A percentile compares a stretch with the other conserved stretches of the same genome.
Evolutionary conservation across 2,888 invertebrate species (phyloP).

Genomic region (Drosophila mayaguana): DNA sequence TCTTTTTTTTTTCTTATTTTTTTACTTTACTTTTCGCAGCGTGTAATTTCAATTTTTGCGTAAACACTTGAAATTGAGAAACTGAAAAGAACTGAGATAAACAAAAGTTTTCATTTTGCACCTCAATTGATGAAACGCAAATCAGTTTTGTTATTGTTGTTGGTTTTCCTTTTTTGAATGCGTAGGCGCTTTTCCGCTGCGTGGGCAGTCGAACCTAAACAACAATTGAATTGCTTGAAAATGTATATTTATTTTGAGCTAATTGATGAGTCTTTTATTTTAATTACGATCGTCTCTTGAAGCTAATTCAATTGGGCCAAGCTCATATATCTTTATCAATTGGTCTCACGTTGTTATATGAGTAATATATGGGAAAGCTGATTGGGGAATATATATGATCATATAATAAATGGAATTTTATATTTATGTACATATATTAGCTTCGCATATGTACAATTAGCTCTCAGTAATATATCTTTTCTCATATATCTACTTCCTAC

Average conservation of each 20-base stretch:
- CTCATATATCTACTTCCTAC: background rate
- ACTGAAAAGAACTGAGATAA: slow-evolving; percentile 26
- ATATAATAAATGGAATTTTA: background rate
- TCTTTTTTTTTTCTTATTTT: background rate
- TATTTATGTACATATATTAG: background rate
- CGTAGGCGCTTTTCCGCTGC: slow-evolving; percentile 44
- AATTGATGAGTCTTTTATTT: slow-evolving; percentile 47
- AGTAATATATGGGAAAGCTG: background rate
- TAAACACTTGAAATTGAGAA: slow-evolving; percentile 54
- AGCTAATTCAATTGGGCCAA: slow-evolving; percentile 29
- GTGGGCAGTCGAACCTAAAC: slow-evolving; percentile 29
- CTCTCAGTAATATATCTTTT: too few species aligned
- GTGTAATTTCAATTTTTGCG: slow-evolving; percentile 48
- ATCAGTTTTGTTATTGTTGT: slow-evolving; percentile 27
- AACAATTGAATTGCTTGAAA: slow-evolving; percentile 37
- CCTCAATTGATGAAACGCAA: slow-evolving; percentile 30
- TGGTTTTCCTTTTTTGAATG: slow-evolving; percentile 5
- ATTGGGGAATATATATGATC: background rate
- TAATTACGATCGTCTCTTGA: slow-evolving; percentile 28
- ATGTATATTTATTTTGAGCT: slow-evolving; percentile 20
- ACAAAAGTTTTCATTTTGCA: slow-evolving; percentile 29
- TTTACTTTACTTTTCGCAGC: slow-evolving; percentile 40
- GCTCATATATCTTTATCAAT: slow-evolving; percentile 26
- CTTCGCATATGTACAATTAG: background rate
- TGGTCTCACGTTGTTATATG: background rate